Base-by-base conservation (phyloP, 2,888 invertebrate species). In the Agrilus biguttatus region DNA sequence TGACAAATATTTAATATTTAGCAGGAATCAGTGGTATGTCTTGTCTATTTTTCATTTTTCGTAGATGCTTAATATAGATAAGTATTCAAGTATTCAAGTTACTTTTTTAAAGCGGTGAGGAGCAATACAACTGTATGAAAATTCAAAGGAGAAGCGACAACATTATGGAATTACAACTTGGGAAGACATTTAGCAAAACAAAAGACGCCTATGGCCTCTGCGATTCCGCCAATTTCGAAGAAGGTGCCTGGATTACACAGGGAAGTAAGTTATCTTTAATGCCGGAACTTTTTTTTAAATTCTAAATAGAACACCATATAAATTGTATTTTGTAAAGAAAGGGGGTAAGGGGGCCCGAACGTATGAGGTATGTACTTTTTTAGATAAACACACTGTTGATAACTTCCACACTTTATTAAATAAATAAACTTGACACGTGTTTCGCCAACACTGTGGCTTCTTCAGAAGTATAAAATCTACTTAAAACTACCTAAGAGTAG, bases 201-300 rank as follows among this genome's bases (percentile, higher is more conserved):
- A 53, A 51, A 37, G 58, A 63, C 43, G 55, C 55, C 23, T 60
- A 55, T 40, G 53, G 51, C 19, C 46, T 63, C 36, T 65, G 64
- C 48, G 50, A 57, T 12, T 59, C 62, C 36, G 51, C 57, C 23
- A 71, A 74, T 58, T 72, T 77, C 51, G 63, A 69, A 40, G 64
- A 68, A 38, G 67, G 69, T 37, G 62, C 67, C 37, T 78, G 77
- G 77, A 69, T 74, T 53, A 78, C 78, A 2, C 76, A 77, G 72
- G 75, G 74, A 49, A 68, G 77, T 74, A 61, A 70, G 74, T 71
- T 50, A 40, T 40, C 17, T 3, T 17, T 17, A 17, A 2, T 17
- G 17, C 4, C 4, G 17, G 17, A 17, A 17, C 17, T 17, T n/a
- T n/a, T n/a, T n/a, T n/a, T n/a, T n/a, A n/a, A n/a, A n/a, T n/a